A percentile compares a stretch with the other conserved stretches of the same genome.
These are phyloP conservation scores for Parotia lawesii DNA, from an alignment of 2,113 vertebrate species.

Conservation along the genomic window DNA sequence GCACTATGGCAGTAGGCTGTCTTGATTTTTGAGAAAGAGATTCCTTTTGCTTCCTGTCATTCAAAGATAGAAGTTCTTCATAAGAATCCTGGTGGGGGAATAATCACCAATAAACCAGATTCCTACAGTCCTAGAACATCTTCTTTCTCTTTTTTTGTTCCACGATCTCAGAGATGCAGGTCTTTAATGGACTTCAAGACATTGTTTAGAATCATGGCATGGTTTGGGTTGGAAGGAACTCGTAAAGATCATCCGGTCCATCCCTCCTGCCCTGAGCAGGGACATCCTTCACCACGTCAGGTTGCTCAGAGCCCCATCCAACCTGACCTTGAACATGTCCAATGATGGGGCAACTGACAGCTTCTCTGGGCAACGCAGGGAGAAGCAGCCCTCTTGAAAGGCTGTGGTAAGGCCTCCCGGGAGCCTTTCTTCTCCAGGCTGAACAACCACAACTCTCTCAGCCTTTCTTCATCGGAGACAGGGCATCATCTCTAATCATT, in stretches of 20 bases:
- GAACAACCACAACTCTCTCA: not conserved
- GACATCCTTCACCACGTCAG: not conserved
- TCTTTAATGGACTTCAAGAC: not conserved
- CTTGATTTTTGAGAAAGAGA: not conserved
- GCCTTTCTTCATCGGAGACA: not conserved
- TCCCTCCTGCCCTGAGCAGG: not conserved
- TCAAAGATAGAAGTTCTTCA: accelerated
- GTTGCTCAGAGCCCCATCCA: not conserved
- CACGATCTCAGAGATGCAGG: not conserved
- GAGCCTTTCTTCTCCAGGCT: not conserved
- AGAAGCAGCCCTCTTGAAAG: not conserved
- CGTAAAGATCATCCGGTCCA: not conserved
- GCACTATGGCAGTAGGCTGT: not conserved
- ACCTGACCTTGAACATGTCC: not conserved
- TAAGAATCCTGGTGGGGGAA: not conserved
- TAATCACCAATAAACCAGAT: not conserved
- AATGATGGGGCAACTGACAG: not conserved
- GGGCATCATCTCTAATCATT: not conserved
- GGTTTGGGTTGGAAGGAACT: not conserved
- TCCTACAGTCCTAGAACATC: not conserved
- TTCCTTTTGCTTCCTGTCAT: not conserved
- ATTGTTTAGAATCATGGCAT: not conserved
- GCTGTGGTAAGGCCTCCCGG: not conserved
- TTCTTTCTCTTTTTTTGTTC: not conserved
- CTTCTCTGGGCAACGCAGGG: not conserved